phyloP scores from a whole-genome alignment of 1,140 invertebrate genomes.

The Hycleus phaleratus region DNA sequence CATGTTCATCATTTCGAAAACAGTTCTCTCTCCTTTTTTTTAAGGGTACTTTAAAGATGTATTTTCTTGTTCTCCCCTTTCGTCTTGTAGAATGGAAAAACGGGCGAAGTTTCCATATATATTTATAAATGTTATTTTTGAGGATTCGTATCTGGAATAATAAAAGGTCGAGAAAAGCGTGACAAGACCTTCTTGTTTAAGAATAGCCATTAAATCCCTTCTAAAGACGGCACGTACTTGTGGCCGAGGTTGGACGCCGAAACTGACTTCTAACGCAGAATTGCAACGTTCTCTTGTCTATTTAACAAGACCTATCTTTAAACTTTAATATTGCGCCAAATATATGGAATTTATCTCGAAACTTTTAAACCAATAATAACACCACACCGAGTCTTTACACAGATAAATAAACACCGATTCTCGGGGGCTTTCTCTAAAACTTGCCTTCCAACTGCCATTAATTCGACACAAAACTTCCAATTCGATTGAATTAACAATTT shows the following conservation, averaged over 20 bases:
- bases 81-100: too few species aligned
- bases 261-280: slow-evolving; percentile 12
- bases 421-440: too few species aligned
- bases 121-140: slow-evolving; percentile 14
- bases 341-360: neutral
- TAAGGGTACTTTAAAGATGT: too few species aligned
- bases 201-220: slow-evolving; percentile 28
- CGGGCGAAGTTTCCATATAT: neutral
- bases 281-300: neutral
- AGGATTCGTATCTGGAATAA: slow-evolving; percentile 11
- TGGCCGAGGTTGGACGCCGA: slow-evolving; percentile 8
- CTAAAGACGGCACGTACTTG: slow-evolving; percentile 25
- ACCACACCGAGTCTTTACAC: too few species aligned
- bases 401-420: too few species aligned
- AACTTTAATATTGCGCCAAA: neutral
- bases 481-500: neutral
- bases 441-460: too few species aligned
- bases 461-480: neutral
- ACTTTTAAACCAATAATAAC: too few species aligned
- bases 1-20: too few species aligned
- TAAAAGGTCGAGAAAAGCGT: slow-evolving; percentile 16
- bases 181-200: slow-evolving; percentile 24
- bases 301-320: slow-evolving; percentile 8
- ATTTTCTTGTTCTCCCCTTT: too few species aligned
- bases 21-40: too few species aligned